Base-by-base conservation (phyloP, 53 echinoderm and acorn worm genomes). In the Henricia sp. region DNA sequence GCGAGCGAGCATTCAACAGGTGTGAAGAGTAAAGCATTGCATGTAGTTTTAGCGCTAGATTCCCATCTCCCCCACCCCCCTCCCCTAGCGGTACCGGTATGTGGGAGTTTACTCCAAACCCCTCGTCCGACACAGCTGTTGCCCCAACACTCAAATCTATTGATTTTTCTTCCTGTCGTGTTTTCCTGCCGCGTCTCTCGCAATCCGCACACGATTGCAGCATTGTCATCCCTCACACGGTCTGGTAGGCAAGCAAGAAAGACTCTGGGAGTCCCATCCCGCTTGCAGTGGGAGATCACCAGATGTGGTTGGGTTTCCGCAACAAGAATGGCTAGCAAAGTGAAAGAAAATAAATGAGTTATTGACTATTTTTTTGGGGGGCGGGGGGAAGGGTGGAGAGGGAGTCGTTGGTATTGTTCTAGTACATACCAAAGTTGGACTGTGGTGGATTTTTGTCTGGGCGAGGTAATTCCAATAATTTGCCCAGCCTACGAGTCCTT, bases 91-190 rank as follows among this genome's bases (percentile, higher is more conserved):
- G 40, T 80, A n/a, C 50, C 57, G 46, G 32, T 48, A 80, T 44
- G 63, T 80, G 80, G 80, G 63, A 48, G 80, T 80, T 44, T 50
- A 14, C 80, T 64, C 44, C 63, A 28, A 25, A 32, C 64, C 26
- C 50, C 80, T 80, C 64, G 41, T 80, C 80, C 80, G 64, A 48
- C 63, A 80, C 80, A 80, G 80, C 80, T 80, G 80, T 80, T 80
- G 80, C 80, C 64, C 64, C 64, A 80, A 64, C 80, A 42, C 80
- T 80, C 80, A 62, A 80, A 80, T 50, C 62, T 80, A 80, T 80
- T 80, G 80, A 80, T 80, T 80, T 60, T 76, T 63, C 52, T 64
- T 20, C 48, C 62, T 62, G 80, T 46, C 64, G 80, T 80, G 64
- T 64, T 80, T 80, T 63, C 32, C 48, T 80, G 80, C 63, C 62